Evolutionary conservation across 2,113 vertebrate genomes (phyloP), one percentile per base, ranked within the genome.

Genomic region (Paracanthobrama guichenoti): DNA sequence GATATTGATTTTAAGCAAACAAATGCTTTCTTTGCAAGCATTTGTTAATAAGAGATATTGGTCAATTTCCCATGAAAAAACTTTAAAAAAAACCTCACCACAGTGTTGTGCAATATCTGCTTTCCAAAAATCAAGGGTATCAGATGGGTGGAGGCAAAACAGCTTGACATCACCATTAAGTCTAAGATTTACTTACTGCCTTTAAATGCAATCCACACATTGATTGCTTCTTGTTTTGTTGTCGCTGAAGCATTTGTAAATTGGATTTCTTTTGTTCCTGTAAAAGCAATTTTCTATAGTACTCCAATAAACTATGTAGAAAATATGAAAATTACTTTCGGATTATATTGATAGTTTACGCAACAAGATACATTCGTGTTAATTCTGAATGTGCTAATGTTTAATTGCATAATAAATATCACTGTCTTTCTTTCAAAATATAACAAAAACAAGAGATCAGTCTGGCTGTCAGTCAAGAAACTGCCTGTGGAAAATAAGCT

Each of bases 1-100:
- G 20, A 71, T 71, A 71, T 71, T 71, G 67, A 71, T 71, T 69
- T 71, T 71, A 39, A n/a, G 35, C 67, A 42, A 71, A 42, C 67
- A 71, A 42, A 6, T 42, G 35, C 31, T 71, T 42, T 71, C 20
- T 42, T 42, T 71, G 35, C 67, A 42, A 13, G 10, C 67, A 71
- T 71, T 42, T 71, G 35, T 22, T 42, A 71, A 69, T 42, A 39
- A n/a, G 18, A 71, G 67, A 42, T 42, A 22, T 42, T 71, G 35
- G 67, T 71, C 35, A 42, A 71, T 71, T 71, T 71, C 20, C 35
- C 35, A 71, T 6, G 0, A 55, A 8, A 42, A 39, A 26, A 39
- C 1, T n/a, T n/a, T n/a, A 2, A 53, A 18, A 69, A 35, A 69
- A 39, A 39, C 5, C 31, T 69, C 66, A 22, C 31, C 18, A 39